These are phyloP conservation scores for Tiaroga cobitis DNA, from an alignment of 2,797 vertebrate genomes.

Conservation along the genomic window DNA sequence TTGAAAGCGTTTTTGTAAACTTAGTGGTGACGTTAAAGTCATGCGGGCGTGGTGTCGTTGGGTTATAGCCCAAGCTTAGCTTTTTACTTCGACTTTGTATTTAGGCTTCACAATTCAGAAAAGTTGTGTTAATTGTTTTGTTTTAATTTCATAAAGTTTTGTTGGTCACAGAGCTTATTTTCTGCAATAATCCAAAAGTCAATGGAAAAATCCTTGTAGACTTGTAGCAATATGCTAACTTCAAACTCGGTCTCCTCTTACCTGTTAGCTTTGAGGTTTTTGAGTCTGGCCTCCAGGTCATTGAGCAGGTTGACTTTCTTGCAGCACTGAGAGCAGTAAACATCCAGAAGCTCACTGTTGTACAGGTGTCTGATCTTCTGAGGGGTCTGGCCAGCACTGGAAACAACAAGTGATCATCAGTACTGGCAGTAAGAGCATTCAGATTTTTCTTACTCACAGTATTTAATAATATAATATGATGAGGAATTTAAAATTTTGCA, in stretches of 20 bases:
- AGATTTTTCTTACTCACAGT: not conserved
- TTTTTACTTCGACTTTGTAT: not conserved
- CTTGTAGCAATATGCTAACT: not conserved
- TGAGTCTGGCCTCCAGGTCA: conserved; percentile 94
- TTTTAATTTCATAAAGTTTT: not conserved
- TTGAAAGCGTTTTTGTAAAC: no score
- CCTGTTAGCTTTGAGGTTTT: conserved; percentile 95
- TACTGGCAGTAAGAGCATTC: conserved; percentile 2
- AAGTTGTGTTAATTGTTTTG: not conserved
- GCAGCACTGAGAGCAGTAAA: conserved; percentile 98
- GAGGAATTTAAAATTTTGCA: not conserved
- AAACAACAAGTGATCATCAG: conserved; percentile 13
- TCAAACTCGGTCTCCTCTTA: conserved; percentile 63
- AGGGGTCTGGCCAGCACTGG: conserved; percentile 95
- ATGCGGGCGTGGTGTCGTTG: not conserved
- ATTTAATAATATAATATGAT: not conserved
- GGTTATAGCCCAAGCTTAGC: not conserved
- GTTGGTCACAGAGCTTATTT: not conserved
- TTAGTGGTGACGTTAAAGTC: no score
- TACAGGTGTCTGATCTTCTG: conserved; percentile 88
- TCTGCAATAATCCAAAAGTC: not conserved
- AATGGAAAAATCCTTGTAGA: not conserved
- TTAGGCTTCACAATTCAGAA: not conserved
- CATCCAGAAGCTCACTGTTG: conserved; percentile 87
- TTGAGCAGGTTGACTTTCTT: conserved; percentile 97